Conservation (phyloP, 2,113 vertebrate genomes). For the Grammomys surdaster region DNA sequence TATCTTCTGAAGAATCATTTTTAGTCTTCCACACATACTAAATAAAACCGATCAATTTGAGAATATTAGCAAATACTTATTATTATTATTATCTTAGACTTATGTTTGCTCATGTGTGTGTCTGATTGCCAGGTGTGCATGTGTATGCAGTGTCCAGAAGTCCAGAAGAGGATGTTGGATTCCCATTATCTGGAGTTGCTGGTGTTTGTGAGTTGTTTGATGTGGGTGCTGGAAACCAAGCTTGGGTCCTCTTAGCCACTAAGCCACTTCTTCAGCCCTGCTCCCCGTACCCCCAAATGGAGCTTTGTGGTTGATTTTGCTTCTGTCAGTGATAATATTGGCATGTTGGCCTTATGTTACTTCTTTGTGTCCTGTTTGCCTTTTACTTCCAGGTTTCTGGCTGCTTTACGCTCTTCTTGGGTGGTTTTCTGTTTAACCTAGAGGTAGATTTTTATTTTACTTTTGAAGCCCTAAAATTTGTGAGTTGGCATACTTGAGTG, state of each 20-base stretch:
- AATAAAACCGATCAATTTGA: not conserved
- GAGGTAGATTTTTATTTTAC: slow-evolving; percentile 3
- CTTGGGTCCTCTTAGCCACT: not conserved
- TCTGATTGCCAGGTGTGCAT: not conserved
- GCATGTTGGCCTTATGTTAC: not conserved
- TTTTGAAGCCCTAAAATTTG: slow-evolving; percentile 35
- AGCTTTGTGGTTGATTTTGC: not conserved
- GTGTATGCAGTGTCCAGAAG: not conserved
- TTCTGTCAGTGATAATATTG: not conserved
- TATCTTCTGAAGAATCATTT: not conserved
- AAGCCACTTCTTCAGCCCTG: not conserved
- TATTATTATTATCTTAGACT: not conserved
- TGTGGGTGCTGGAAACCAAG: not conserved
- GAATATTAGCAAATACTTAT: too few relatives aligned
- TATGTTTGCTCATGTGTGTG: not conserved
- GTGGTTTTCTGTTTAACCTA: slow-evolving; percentile 4
- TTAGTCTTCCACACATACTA: not conserved
- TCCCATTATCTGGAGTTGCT: not conserved
- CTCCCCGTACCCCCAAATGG: not conserved
- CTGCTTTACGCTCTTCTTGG: not conserved
- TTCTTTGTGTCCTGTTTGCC: not conserved
- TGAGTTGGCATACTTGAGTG: not conserved
- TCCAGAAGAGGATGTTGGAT: not conserved
- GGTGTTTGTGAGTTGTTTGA: not conserved
- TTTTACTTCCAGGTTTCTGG: not conserved